Base-by-base conservation (phyloP, 2,888 invertebrate species). In the Patella pellucida region DNA sequence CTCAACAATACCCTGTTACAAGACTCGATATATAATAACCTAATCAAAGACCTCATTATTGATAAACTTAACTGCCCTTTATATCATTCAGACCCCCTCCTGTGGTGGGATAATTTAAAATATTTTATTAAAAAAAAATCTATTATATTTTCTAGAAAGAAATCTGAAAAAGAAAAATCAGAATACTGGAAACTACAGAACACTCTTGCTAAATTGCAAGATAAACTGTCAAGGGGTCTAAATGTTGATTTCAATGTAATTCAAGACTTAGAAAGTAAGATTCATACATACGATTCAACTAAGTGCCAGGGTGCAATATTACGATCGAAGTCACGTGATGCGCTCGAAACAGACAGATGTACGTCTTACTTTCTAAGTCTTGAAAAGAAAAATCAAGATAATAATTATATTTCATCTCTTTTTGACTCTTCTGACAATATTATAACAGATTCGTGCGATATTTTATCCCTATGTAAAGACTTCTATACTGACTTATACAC, bases 31-130 rank as follows among this genome's bases (percentile, higher is more conserved):
- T 76, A 69, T 68, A 11, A 19, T 68, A 73, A 68, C 11, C 50
- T 41, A 19, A n/a, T 72, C 23, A 72, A 27, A 19, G 54, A 19
- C 19, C 41, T 73, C 51, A 72, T 62, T 41, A 56, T 50, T 31
- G 56, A 56, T 9, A 27, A 19, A 31, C 15, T 54, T 31, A 15
- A 27, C 4, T 56, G 56, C n/a, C 31, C 54, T 16, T 23, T 72
- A 31, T 56, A 31, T 72, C 9, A 16, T 50, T 23, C 23, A 5
- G 74, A 69, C n/a, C 74, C 74, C 41, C 51, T 71, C 16, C 31
- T 75, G 3, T 78, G 73, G 78, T 78, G 73, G 78, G 78, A 73
- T 68, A 72, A 73, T 71, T 54, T 78, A 12, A 78, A 75, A 75
- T 77, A 75, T 67, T 62, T 54, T 15, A 52, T 73, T 31, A 77